These are phyloP conservation scores for Auanema freiburgensis DNA, from an alignment of 2,888 invertebrate genomes.

Conservation along the genomic window DNA sequence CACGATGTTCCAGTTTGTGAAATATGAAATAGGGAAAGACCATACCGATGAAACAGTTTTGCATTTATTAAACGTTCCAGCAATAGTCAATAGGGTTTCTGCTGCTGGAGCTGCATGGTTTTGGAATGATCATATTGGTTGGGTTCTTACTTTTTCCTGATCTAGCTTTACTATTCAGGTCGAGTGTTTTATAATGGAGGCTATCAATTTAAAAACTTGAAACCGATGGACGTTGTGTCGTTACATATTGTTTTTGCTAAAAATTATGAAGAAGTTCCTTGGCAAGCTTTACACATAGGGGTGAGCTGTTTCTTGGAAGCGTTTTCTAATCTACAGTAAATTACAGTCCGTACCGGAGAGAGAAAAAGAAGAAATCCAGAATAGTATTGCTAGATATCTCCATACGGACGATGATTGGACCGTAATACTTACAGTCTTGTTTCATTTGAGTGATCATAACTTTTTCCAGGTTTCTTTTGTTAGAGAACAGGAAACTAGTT, in stretches of 20 bases:
- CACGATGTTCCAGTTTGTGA: conserved; percentile 7
- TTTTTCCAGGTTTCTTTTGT: background rate
- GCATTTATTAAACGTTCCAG: conserved; percentile 20
- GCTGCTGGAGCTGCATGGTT: conserved; percentile 40
- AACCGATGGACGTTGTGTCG: conserved; percentile 31
- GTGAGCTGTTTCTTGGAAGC: no score
- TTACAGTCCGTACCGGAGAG: conserved; percentile 8
- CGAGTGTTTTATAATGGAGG: conserved; percentile 35
- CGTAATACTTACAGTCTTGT: conserved; percentile 23
- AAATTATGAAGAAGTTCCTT: conserved; percentile 49
- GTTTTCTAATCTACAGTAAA: no score
- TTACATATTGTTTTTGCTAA: conserved; percentile 36
- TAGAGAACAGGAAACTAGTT: background rate
- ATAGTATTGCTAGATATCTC: conserved; percentile 32
- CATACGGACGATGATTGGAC: conserved; percentile 45
- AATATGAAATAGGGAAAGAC: conserved; percentile 8
- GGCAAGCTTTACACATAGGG: conserved; percentile 33
- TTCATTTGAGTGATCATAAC: conserved; percentile 22
- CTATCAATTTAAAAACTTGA: conserved; percentile 18
- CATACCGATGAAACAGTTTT: conserved; percentile 12
- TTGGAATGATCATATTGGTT: conserved; percentile 56
- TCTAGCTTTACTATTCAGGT: conserved; percentile 17
- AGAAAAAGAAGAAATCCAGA: conserved; percentile 24
- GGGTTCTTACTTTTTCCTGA: conserved; percentile 8
- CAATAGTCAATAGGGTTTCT: conserved; percentile 47